Base-by-base conservation (phyloP, 2,797 vertebrate species). In the Betta splendens region DNA sequence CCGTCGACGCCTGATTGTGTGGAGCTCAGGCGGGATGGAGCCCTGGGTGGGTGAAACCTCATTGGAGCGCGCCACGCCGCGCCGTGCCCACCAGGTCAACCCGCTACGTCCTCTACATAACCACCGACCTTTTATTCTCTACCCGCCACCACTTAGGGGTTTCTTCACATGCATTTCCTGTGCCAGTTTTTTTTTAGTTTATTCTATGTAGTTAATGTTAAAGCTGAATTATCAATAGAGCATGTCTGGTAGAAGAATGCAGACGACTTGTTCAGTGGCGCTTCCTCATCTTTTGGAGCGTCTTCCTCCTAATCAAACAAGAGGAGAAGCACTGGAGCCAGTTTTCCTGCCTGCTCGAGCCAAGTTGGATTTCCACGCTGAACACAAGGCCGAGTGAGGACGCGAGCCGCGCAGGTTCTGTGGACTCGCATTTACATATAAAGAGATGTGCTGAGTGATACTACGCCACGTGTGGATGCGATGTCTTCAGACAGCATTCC, bases 1-100 rank as follows among this genome's bases (percentile, higher is more conserved):
- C 92, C 87, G 84, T 82, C 83, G 87, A 91, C 90, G 88, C 89
- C 93, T 93, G 93, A 94, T 91, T 94, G 91, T 93, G 89, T 91
- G 88, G 91, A 90, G 92, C 87, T 91, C 88, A 81, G 87, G 86
- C 47, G 39, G 78, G 85, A 87, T 83, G 75, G 65, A 83, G 77
- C 70, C 33, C 67, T 63, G 68, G 69, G 71, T 71, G 81, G 51
- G 70, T 67, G 72, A 66, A 75, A 68, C 71, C 69, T 79, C 57
- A 61, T 43, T 80, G 78, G 64, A 73, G 65, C 46, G 42, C 62
- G 62, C 56, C 56, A 57, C 45, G 60, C 69, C 59, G 60, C 45
- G 70, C 64, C 49, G 38, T 38, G 46, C 72, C 59, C 8, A 47
- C 62, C 64, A 58, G 69, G 77, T 74, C 67, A 74, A 51, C 35